These are phyloP conservation scores for Syngnathus rostellatus DNA, from an alignment of 2,797 vertebrate species.

Conservation along the genomic window DNA sequence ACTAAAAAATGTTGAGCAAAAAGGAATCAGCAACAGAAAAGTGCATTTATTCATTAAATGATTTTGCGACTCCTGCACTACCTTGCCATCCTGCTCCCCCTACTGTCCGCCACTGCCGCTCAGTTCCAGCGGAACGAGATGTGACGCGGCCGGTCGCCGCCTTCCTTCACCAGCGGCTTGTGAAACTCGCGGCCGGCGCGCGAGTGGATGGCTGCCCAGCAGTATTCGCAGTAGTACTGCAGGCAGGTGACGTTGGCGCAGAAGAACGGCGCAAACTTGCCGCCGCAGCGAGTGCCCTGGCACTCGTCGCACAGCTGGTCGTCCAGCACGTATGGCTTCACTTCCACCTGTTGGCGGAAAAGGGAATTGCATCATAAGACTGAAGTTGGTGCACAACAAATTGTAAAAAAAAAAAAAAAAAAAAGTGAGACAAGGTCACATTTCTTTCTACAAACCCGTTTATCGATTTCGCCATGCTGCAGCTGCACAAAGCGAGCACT, in stretches of 20 bases:
- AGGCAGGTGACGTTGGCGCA: constrained; percentile 99
- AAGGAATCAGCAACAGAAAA: constrained; percentile 94
- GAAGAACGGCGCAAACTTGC: constrained; percentile 98
- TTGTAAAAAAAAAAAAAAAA: not conserved
- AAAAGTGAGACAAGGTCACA: not conserved
- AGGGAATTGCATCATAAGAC: not conserved
- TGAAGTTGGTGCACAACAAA: not conserved
- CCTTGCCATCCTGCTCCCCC: constrained; percentile 56
- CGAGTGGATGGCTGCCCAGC: constrained; percentile 99
- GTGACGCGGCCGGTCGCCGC: constrained; percentile 95
- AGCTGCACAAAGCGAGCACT: constrained; percentile 99
- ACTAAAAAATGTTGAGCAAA: constrained; percentile 64
- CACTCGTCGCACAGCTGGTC: constrained; percentile 99
- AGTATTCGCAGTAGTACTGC: constrained; percentile 99
- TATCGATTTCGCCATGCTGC: constrained; percentile 99
- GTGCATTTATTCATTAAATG: constrained; percentile 90
- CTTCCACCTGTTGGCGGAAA: constrained; percentile 83
- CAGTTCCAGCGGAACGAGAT: constrained; percentile 99
- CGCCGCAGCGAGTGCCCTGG: constrained; percentile 96
- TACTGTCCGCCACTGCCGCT: constrained; percentile 23
- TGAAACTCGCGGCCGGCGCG: constrained; percentile 97
- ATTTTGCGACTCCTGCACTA: constrained; percentile 74
- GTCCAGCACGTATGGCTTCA: constrained; percentile 99
- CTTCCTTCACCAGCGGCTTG: constrained; percentile 99
- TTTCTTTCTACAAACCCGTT: constrained; percentile 83